These are phyloP conservation scores for Ivindomyrus marchei DNA, from an alignment of 2,113 vertebrate species.

Conservation along the genomic window DNA sequence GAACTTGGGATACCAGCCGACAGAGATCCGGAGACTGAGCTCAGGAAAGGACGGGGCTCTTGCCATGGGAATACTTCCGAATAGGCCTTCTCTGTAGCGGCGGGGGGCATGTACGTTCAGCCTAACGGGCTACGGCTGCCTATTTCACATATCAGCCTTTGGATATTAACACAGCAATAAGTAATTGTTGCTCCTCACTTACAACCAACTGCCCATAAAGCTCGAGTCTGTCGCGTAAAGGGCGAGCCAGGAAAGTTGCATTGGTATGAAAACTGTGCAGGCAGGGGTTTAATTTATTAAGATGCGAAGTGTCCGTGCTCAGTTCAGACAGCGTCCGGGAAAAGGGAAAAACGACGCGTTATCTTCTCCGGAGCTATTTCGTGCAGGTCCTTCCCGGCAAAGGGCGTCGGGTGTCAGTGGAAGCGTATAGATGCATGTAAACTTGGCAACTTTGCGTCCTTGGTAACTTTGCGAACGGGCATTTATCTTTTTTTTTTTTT, in stretches of 20 bases:
- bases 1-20: constrained; percentile 34
- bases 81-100: constrained; percentile 35
- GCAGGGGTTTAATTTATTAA: neutral
- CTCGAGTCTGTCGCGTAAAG: neutral
- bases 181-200: neutral
- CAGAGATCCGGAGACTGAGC: constrained; percentile 58
- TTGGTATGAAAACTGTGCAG: neutral
- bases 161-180: neutral
- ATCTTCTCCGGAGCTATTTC: neutral
- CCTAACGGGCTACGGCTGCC: constrained; percentile 16
- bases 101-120: constrained; percentile 12
- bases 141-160: neutral
- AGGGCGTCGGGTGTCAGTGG: neutral
- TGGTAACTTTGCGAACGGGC: neutral
- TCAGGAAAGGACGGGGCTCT: constrained; percentile 72
- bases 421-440: neutral
- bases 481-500: neutral
- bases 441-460: neutral
- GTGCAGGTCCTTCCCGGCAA: neutral
- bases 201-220: neutral
- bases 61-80: constrained; percentile 27
- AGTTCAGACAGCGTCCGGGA: neutral
- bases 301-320: neutral
- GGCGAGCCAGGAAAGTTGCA: neutral
- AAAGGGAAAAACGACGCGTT: neutral